Percentiles rank a stretch among this genome's conserved stretches.
phyloP scores from a whole-genome alignment of 2,888 invertebrate genomes.

The Yponomeuta cagnagella region DNA sequence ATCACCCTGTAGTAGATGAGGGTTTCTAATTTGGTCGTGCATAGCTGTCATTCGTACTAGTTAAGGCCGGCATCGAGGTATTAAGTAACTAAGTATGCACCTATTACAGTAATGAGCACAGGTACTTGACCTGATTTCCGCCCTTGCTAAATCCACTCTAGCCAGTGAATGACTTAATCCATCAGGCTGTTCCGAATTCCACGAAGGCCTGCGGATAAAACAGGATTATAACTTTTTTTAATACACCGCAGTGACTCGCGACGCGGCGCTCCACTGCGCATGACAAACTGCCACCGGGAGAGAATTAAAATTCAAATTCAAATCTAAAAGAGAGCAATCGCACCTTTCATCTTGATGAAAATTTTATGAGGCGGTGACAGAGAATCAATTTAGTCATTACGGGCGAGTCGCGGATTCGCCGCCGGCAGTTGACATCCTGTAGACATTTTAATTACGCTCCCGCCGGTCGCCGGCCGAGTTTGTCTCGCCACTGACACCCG shows the following conservation, averaged over 20 bases:
- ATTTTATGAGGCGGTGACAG: conserved; percentile 46
- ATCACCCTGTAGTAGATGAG: too few relatives aligned
- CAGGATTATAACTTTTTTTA: conserved; percentile 2
- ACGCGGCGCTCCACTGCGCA: not conserved
- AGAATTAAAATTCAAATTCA: not conserved
- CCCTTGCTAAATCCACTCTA: not conserved
- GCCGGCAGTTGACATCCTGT: conserved; percentile 53
- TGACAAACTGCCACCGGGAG: not conserved
- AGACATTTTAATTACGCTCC: conserved; percentile 72
- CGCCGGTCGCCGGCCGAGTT: conserved; percentile 48
- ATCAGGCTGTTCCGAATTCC: not conserved
- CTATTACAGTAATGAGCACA: not conserved
- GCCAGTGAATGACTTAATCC: not conserved
- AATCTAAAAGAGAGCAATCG: conserved; percentile 15
- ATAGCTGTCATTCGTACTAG: too few relatives aligned
- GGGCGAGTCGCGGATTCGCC: conserved; percentile 41
- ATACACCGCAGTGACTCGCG: not conserved
- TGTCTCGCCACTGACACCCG: conserved; percentile 11
- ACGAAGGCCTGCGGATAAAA: not conserved
- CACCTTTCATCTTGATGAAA: conserved; percentile 40
- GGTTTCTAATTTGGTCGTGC: too few relatives aligned
- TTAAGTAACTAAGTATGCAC: too few relatives aligned
- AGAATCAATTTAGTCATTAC: conserved; percentile 67
- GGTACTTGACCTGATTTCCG: not conserved
- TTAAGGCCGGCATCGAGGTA: too few relatives aligned